Conservation (phyloP, 2,797 vertebrate genomes). For the Huso huso region DNA sequence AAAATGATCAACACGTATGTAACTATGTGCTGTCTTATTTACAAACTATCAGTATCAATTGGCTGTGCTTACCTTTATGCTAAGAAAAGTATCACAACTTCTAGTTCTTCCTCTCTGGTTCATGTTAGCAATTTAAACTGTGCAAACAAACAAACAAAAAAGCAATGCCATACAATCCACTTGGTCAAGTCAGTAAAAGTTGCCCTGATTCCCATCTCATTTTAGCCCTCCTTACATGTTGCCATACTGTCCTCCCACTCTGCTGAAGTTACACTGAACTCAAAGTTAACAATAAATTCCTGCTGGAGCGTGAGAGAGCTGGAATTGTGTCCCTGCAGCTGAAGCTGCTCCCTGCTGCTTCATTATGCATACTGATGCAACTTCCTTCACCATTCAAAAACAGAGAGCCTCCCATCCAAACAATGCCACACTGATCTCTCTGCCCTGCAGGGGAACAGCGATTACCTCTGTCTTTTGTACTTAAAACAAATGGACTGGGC, state of each 20-base stretch:
- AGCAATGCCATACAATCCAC: conserved; percentile 29
- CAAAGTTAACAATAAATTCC: conserved; percentile 45
- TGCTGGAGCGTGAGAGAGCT: conserved; percentile 57
- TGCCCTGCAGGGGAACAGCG: conserved; percentile 8
- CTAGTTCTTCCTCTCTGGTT: conserved; percentile 62
- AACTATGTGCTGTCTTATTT: no score
- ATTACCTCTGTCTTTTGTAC: conserved; percentile 1
- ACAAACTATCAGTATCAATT: no score
- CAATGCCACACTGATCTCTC: conserved; percentile 20
- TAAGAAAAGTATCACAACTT: conserved; percentile 65
- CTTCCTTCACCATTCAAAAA: conserved; percentile 54
- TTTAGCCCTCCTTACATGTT: conserved; percentile 15
- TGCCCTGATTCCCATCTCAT: conserved; percentile 9
- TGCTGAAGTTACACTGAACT: conserved; percentile 39
- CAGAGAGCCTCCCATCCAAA: conserved; percentile 43
- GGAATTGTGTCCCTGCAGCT: conserved; percentile 40
- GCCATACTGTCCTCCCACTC: neutral
- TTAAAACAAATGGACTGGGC: conserved; percentile 62
- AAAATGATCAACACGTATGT: no score
- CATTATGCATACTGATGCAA: conserved; percentile 59
- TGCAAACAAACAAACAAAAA: conserved; percentile 17
- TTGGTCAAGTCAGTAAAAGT: conserved; percentile 34
- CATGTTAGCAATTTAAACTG: conserved; percentile 47
- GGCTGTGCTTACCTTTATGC: conserved; percentile 60
- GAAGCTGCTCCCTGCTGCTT: conserved; percentile 48